Percentiles rank a stretch among this genome's conserved stretches.
phyloP scores from a whole-genome alignment of 1,140 invertebrate genomes.

The Leptinotarsa texana region DNA sequence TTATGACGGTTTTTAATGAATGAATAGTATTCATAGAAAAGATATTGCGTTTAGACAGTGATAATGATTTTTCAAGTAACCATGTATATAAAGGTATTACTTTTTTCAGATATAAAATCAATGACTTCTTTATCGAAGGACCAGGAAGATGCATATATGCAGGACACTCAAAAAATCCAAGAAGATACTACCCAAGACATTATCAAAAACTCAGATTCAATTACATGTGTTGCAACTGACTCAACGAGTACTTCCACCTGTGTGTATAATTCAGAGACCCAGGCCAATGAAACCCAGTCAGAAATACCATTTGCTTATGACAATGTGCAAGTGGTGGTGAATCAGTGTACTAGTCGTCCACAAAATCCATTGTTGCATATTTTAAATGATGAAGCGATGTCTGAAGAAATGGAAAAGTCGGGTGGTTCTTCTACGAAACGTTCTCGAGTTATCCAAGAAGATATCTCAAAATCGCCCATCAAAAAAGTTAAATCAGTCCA shows the following conservation, averaged over 20 bases:
- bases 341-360: neutral
- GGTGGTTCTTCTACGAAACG: neutral
- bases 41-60: too few species aligned
- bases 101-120: too few species aligned
- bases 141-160: conserved; percentile 6
- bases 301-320: conserved; percentile 11
- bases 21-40: too few species aligned
- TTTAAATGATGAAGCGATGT: neutral
- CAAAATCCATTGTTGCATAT: neutral
- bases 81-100: too few species aligned
- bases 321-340: neutral
- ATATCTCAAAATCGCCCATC: neutral
- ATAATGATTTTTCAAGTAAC: too few species aligned
- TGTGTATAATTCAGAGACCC: neutral
- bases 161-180: conserved; percentile 14
- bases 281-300: conserved; percentile 1
- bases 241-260: neutral
- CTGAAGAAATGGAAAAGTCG: neutral
- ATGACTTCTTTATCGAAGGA: neutral
- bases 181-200: conserved; percentile 1
- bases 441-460: neutral
- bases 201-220: conserved; percentile 7
- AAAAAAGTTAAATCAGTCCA: neutral
- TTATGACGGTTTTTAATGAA: too few species aligned
- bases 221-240: neutral